phyloP scores from a whole-genome alignment of 2,888 invertebrate species.

The Tipula lateralis region DNA sequence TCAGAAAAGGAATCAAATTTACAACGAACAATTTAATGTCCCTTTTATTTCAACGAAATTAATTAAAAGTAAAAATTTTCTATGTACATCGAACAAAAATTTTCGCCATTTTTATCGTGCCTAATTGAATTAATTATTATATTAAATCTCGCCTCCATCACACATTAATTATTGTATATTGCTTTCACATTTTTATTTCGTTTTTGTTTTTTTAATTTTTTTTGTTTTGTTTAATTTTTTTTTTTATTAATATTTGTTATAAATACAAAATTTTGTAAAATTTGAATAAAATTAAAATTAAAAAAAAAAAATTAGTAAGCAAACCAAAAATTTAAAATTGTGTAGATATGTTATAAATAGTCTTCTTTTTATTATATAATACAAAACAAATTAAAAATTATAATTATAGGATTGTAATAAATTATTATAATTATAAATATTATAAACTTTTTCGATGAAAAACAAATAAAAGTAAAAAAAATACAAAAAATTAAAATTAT shows the following conservation, averaged over 20 bases:
- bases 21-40: not conserved
- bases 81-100: not conserved
- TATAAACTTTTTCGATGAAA: conserved; percentile 24
- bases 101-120: conserved; percentile 11
- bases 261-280: not conserved
- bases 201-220: not conserved
- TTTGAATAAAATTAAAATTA: not conserved
- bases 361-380: not conserved
- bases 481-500: conserved; percentile 19
- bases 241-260: not conserved
- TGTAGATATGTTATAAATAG: conserved; percentile 24
- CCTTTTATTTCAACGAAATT: not conserved
- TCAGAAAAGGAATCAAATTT: not conserved
- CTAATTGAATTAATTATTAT: not conserved
- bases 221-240: not conserved
- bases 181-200: not conserved
- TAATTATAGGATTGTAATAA: conserved; percentile 24
- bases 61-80: not conserved
- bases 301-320: not conserved
- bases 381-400: not conserved
- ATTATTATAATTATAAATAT: conserved; percentile 24
- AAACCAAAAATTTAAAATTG: not conserved
- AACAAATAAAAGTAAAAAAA: conserved; percentile 20
- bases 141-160: not conserved
- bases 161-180: not conserved